Evolutionary conservation across 2,113 vertebrate species (phyloP).

Genomic region (Atractosteus spatula): DNA sequence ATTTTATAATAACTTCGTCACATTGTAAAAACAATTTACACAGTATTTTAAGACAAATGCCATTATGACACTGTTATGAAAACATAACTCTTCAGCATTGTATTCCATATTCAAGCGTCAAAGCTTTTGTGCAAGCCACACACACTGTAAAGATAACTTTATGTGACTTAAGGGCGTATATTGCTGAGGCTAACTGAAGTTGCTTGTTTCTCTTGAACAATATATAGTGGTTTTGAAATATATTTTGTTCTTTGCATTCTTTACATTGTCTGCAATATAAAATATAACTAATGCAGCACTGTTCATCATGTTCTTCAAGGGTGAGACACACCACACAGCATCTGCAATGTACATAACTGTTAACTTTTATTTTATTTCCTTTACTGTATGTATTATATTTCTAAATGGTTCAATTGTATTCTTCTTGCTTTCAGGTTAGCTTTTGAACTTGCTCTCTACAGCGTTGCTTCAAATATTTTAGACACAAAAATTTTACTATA

Average conservation of each 20-base stretch:
- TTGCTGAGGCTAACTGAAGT: conserved; percentile 12
- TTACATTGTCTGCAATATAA: neutral
- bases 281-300: conserved; percentile 12
- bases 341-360: too few relatives aligned
- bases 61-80: neutral
- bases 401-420: too few relatives aligned
- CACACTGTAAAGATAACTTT: conserved; percentile 15
- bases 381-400: too few relatives aligned
- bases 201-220: conserved; percentile 16
- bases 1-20: too few relatives aligned
- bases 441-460: too few relatives aligned
- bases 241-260: conserved; percentile 9
- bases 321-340: neutral
- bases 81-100: conserved; percentile 10
- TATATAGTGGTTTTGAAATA: conserved; percentile 15
- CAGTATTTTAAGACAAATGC: neutral
- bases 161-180: neutral
- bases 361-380: too few relatives aligned
- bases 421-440: too few relatives aligned
- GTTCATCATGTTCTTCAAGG: conserved; percentile 16
- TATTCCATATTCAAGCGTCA: neutral
- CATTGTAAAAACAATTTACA: neutral
- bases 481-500: too few relatives aligned
- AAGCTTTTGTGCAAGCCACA: conserved; percentile 22
- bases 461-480: too few relatives aligned